A percentile compares a stretch with the other conserved stretches of the same genome.
These are phyloP conservation scores for Trichogramma evanescens DNA, from an alignment of 2,888 invertebrate species.

Conservation along the genomic window DNA sequence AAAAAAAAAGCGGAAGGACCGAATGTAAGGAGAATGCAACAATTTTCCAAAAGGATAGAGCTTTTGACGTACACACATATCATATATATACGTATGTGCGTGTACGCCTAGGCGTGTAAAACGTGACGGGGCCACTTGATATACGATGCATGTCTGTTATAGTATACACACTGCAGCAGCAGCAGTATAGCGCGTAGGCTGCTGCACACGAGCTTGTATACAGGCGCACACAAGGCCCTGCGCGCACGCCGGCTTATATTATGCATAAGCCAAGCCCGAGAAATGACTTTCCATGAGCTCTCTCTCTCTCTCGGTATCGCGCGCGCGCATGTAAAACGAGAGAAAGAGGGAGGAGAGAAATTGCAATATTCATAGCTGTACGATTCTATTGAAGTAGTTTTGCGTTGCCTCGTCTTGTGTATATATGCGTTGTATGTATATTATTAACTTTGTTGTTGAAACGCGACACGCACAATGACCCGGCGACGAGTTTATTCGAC, in stretches of 20 bases:
- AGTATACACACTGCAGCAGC: too few relatives aligned
- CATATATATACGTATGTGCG: neutral
- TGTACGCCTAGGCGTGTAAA: slow-evolving; percentile 2
- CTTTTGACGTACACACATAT: neutral
- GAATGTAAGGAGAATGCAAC: neutral
- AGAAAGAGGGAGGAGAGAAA: too few relatives aligned
- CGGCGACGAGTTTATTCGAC: too few relatives aligned
- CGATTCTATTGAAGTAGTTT: neutral
- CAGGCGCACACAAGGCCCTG: too few relatives aligned
- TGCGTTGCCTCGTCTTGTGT: neutral
- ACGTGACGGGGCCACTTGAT: slow-evolving; percentile 13
- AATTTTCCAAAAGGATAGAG: slow-evolving; percentile 6
- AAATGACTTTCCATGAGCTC: slow-evolving; percentile 1
- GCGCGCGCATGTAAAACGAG: too few relatives aligned
- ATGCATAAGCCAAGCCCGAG: neutral
- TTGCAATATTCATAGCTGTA: slow-evolving; percentile 7
- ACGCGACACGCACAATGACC: neutral
- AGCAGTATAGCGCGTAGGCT: too few relatives aligned
- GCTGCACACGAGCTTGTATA: too few relatives aligned
- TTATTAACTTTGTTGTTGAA: slow-evolving; percentile 14
- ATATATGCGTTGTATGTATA: neutral
- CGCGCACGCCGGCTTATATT: too few relatives aligned
- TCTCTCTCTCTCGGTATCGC: neutral
- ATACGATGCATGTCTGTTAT: slow-evolving; percentile 5
- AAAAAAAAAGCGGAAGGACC: neutral